Base-by-base conservation (phyloP, 2,888 invertebrate genomes). In the Drosophila infuscata region DNA sequence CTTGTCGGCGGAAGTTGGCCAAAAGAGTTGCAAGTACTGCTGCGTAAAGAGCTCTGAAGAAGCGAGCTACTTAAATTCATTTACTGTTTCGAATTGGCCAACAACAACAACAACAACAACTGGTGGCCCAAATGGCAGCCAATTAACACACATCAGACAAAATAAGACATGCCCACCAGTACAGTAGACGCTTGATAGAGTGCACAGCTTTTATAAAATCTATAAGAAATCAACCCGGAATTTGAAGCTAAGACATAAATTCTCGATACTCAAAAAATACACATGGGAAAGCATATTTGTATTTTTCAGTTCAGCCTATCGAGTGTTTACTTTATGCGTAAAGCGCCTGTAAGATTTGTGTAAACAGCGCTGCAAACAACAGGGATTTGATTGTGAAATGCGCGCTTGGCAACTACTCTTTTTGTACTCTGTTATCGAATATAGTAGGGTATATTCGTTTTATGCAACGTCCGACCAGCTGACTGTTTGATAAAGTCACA, bases 1-100 rank as follows among this genome's bases (percentile, higher is more conserved):
- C 73, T 72, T 72, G 71, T 63, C 77, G 76, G 52, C 85, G 89
- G 89, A 85, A 85, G 85, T 89, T 76, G 82, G 79, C 76, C 72
- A 76, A 76, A 89, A 84, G 74, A 74, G 81, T 62, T 76, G 69
- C 81, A 67, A 73, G 61, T 74, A 76, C 3, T 35, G 35, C 35
- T 35, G 35, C 57, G 52, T 66, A 48, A 69, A 49, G 60, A 53
- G 54, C 46, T 25, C 32, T 60, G 35, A 60, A 46, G 46, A 58
- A 57, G 43, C 41, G 41, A 54, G 71, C 76, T 82, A 85, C 83
- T 82, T 74, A 82, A 76, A 83, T 67, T 67, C 60, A 82, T 85
- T 83, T 73, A 72, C 69, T 61, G 76, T 66, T 82, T 76, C 51
- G 75, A 75, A 59, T 53, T 61, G 58, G 66, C 68, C 65, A 35